A percentile compares a stretch with the other conserved stretches of the same genome.
Evolutionary conservation across 2,888 invertebrate species (phyloP).

Genomic region (Odontocerum albicorne): DNA sequence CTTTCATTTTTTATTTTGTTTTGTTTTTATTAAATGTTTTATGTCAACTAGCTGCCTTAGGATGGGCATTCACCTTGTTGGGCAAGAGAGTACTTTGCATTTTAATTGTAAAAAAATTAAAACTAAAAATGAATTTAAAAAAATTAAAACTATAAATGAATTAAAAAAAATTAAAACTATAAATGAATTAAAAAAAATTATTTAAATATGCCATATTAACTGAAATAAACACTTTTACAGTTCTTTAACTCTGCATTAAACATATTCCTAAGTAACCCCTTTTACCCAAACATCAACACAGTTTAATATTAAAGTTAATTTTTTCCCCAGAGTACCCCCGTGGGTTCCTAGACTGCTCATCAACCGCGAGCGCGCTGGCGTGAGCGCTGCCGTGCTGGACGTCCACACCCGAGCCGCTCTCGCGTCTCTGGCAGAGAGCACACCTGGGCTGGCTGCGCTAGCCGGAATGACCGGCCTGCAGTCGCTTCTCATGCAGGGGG

Average conservation of each 20-base stretch:
- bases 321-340: slow-evolving; percentile 65
- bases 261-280: too few relatives aligned
- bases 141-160: not conserved
- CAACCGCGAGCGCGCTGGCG: slow-evolving; percentile 77
- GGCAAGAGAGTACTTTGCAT: too few relatives aligned
- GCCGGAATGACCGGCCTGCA: slow-evolving; percentile 44
- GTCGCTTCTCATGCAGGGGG: slow-evolving; percentile 52
- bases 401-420: slow-evolving; percentile 27
- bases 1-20: too few relatives aligned
- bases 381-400: slow-evolving; percentile 14
- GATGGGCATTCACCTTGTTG: too few relatives aligned
- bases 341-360: slow-evolving; percentile 82
- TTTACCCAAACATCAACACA: too few relatives aligned
- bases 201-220: too few relatives aligned
- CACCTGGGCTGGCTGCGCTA: slow-evolving; percentile 15
- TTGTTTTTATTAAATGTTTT: too few relatives aligned
- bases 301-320: too few relatives aligned
- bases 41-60: too few relatives aligned
- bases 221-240: too few relatives aligned
- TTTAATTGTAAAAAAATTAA: too few relatives aligned
- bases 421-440: slow-evolving; percentile 2
- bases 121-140: not conserved
- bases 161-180: not conserved
- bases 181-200: not conserved
- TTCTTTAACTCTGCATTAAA: too few relatives aligned